A percentile compares a stretch with the other conserved stretches of the same genome.
phyloP scores from a whole-genome alignment of 2,113 vertebrate genomes.

The Murina feae region DNA sequence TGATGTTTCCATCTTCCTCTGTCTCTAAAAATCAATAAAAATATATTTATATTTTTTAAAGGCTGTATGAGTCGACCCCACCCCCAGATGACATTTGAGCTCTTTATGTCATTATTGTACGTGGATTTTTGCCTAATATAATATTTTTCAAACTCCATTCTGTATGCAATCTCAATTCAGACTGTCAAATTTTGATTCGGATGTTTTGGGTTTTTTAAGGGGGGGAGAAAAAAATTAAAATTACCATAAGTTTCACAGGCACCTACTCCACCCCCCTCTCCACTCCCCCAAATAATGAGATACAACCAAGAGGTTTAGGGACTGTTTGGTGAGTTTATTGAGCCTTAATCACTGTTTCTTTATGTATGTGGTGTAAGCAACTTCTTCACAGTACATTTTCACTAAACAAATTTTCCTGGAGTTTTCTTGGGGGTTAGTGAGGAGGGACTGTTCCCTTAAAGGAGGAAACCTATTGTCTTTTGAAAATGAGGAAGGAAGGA shows the following conservation, averaged over 20 bases:
- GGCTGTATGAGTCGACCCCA: not conserved
- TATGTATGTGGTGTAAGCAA: not conserved
- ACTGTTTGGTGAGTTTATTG: not conserved
- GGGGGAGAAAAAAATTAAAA: not conserved
- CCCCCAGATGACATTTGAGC: not conserved
- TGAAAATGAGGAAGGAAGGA: slow-evolving; percentile 52
- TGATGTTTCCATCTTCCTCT: not conserved
- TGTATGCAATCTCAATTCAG: not conserved
- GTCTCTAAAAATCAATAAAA: not conserved
- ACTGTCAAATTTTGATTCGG: not conserved
- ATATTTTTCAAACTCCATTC: not conserved
- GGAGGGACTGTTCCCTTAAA: not conserved
- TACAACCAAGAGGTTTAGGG: not conserved
- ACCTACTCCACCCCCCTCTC: not conserved
- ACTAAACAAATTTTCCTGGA: not conserved
- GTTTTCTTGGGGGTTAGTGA: not conserved
- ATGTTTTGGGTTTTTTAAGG: not conserved
- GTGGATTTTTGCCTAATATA: not conserved
- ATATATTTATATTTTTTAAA: not conserved
- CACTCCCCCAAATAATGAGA: not conserved
- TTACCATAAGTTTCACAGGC: not conserved
- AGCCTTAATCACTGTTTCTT: not conserved
- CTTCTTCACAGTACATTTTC: not conserved
- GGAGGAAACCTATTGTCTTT: slow-evolving; percentile 23
- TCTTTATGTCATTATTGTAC: not conserved